Conservation (phyloP, 2,113 vertebrate genomes). For the Amphilophus citrinellus region DNA sequence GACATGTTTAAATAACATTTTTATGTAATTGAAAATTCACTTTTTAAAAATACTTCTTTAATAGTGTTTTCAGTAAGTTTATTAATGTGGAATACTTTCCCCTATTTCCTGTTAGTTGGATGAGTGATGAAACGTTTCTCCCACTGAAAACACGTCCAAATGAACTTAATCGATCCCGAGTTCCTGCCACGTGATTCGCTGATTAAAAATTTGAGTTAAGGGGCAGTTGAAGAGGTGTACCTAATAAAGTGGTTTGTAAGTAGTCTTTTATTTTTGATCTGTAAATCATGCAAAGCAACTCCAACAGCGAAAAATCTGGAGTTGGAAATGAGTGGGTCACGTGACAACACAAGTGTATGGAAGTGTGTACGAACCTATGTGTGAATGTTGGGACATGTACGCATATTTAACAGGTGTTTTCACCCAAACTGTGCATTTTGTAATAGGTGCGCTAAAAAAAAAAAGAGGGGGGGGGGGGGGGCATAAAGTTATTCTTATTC, state of each 20-base stretch:
- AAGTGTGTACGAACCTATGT: neutral
- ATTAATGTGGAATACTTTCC: neutral
- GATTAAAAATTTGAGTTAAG: neutral
- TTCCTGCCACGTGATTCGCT: neutral
- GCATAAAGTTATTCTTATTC: neutral
- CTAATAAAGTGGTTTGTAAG: neutral
- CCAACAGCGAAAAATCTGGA: neutral
- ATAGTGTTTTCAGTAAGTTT: neutral
- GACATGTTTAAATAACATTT: accelerated
- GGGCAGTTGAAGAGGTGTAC: neutral
- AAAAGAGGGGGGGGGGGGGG: no score
- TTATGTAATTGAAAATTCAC: neutral
- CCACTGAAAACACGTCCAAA: neutral
- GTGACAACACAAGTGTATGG: neutral
- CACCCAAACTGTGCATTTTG: neutral
- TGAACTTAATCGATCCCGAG: neutral
- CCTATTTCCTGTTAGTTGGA: neutral
- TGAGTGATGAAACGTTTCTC: no score
- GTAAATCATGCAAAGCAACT: neutral
- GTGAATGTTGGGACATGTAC: neutral
- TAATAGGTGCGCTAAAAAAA: neutral
- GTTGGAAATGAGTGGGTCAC: no score
- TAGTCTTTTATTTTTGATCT: neutral
- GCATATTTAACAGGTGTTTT: neutral
- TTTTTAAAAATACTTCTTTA: neutral